Percentiles rank a stretch among this genome's conserved stretches.
phyloP scores from a whole-genome alignment of 2,113 vertebrate genomes.

The Trematocara stigmaticum region DNA sequence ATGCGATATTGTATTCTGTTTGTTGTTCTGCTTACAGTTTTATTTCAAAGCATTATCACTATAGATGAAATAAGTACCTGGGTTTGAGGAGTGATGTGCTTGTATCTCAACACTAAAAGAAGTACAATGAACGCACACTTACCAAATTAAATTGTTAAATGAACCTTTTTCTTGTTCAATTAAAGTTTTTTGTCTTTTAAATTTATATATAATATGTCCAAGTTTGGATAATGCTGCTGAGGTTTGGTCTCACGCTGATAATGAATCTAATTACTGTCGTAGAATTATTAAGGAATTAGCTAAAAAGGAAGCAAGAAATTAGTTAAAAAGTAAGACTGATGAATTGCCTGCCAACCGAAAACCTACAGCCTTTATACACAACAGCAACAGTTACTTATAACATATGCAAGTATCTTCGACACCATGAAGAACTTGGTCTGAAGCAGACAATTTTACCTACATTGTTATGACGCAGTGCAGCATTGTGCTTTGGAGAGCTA shows the following conservation, averaged over 20 bases:
- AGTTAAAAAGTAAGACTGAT: background rate
- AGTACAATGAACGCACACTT: background rate
- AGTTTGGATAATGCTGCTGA: background rate
- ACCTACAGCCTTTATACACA: background rate
- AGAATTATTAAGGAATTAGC: background rate
- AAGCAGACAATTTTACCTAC: slow-evolving; percentile 7
- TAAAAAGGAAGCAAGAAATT: background rate
- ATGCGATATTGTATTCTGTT: background rate
- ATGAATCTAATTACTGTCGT: slow-evolving; percentile 13
- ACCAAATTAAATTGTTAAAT: background rate
- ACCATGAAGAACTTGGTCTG: background rate
- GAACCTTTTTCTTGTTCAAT: background rate
- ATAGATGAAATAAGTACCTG: background rate
- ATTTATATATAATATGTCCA: background rate
- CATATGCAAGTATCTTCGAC: background rate
- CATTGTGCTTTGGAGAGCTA: slow-evolving; percentile 20
- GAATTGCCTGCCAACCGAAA: background rate
- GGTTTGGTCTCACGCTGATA: background rate
- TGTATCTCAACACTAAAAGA: background rate
- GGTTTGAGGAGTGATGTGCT: background rate
- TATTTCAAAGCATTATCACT: background rate
- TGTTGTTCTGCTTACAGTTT: background rate
- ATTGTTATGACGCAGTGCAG: slow-evolving; percentile 30
- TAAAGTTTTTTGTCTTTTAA: background rate
- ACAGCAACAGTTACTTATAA: background rate